These are phyloP conservation scores for Acheta domesticus DNA, from an alignment of 2,888 invertebrate genomes.

Conservation along the genomic window DNA sequence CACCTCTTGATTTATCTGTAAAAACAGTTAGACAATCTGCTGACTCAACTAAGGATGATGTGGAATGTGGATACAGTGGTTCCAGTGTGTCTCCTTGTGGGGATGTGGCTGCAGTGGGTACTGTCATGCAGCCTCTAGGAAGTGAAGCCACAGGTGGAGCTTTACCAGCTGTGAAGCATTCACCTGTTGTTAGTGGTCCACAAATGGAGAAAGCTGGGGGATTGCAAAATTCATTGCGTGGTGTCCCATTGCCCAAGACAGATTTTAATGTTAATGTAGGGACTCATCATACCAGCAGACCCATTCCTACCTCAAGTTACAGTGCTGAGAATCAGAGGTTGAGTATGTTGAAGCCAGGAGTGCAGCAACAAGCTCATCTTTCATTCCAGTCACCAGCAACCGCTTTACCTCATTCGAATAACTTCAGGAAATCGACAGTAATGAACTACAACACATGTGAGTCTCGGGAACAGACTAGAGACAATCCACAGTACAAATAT, in stretches of 20 bases:
- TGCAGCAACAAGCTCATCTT: not conserved
- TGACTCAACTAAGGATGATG: slow-evolving; percentile 74
- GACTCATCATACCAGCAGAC: not conserved
- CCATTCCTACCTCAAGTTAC: slow-evolving; percentile 3
- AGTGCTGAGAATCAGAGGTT: slow-evolving; percentile 2
- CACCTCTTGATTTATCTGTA: slow-evolving; percentile 82
- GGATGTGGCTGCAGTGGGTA: not conserved
- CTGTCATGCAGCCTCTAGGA: not conserved
- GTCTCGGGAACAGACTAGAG: too few species aligned
- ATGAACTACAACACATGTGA: too few species aligned
- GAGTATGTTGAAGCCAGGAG: not conserved
- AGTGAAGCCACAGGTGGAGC: not conserved
- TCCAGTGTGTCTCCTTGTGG: slow-evolving; percentile 32
- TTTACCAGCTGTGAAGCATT: not conserved
- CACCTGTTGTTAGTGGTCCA: not conserved
- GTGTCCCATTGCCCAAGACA: not conserved
- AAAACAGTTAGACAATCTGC: slow-evolving; percentile 85
- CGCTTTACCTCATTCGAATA: not conserved
- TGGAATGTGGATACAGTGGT: slow-evolving; percentile 46
- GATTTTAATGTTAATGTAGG: not conserved
- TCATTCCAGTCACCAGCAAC: not conserved
- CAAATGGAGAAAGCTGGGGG: not conserved
- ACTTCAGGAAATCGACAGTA: not conserved
- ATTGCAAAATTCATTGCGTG: not conserved
- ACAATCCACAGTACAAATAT: not conserved